These are phyloP conservation scores for Micropterix aruncella DNA, from an alignment of 2,888 invertebrate species.

Conservation along the genomic window DNA sequence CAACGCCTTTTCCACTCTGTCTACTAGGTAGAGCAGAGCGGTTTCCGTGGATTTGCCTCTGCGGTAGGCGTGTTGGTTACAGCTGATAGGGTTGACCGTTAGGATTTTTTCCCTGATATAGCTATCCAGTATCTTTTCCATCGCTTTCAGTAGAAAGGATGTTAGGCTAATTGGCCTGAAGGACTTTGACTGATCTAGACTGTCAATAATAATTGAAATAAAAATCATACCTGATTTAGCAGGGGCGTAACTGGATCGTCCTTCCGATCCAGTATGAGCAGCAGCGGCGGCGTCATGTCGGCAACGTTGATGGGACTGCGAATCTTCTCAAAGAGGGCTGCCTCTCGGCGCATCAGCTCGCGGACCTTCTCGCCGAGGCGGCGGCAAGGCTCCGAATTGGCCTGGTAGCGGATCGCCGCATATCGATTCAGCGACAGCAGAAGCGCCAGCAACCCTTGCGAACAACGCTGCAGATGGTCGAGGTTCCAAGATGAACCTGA, in stretches of 20 bases:
- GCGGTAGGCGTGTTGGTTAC: too few species aligned
- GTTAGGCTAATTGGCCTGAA: too few species aligned
- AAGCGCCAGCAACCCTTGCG: conserved; percentile 75
- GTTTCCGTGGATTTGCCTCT: too few species aligned
- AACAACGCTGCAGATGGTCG: conserved; percentile 60
- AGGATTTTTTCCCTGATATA: too few species aligned
- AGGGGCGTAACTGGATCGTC: conserved; percentile 95
- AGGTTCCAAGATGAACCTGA: conserved; percentile 62
- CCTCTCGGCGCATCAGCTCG: conserved; percentile 78
- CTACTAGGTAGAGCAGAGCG: too few species aligned
- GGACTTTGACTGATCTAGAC: too few species aligned
- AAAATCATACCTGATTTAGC: conserved; percentile 57
- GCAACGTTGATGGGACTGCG: conserved; percentile 63
- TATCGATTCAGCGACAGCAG: conserved; percentile 82
- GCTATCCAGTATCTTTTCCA: too few species aligned
- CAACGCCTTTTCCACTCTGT: too few species aligned
- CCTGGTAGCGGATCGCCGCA: conserved; percentile 80
- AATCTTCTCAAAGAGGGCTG: conserved; percentile 72
- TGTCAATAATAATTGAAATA: too few species aligned
- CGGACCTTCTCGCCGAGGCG: conserved; percentile 74
- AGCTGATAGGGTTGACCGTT: too few species aligned
- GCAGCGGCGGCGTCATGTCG: conserved; percentile 57
- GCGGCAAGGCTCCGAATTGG: conserved; percentile 72
- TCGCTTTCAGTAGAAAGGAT: too few species aligned
- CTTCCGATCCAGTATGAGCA: conserved; percentile 83